phyloP scores from a whole-genome alignment of 2,888 invertebrate genomes.

The Sminthurides aquaticus region DNA sequence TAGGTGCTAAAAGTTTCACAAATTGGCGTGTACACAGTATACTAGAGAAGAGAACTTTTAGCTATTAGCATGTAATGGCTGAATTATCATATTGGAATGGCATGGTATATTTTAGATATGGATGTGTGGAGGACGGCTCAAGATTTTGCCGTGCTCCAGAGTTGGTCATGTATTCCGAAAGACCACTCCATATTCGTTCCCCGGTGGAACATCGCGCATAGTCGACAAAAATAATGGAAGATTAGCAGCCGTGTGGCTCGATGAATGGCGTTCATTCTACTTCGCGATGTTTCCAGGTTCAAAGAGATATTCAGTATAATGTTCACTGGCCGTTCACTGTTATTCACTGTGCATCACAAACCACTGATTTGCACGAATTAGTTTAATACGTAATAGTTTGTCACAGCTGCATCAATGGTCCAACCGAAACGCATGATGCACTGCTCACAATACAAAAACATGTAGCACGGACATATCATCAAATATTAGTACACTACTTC shows the following conservation, averaged over 20 bases:
- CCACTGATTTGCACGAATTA: neutral
- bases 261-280: slow-evolving; percentile 98
- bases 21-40: too few species aligned
- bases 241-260: slow-evolving; percentile 98
- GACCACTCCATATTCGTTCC: slow-evolving; percentile 96
- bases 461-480: too few species aligned
- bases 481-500: too few species aligned
- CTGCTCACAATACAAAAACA: neutral
- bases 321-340: too few species aligned
- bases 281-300: slow-evolving; percentile 95
- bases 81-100: too few species aligned
- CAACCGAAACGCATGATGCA: neutral
- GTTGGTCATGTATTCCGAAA: slow-evolving; percentile 96
- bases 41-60: too few species aligned
- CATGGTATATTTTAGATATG: slow-evolving; percentile 66
- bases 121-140: slow-evolving; percentile 94
- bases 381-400: too few species aligned
- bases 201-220: slow-evolving; percentile 91
- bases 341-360: too few species aligned
- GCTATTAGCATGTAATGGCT: too few species aligned
- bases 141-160: slow-evolving; percentile 89
- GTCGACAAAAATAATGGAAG: slow-evolving; percentile 99
- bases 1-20: too few species aligned
- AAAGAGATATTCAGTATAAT: too few species aligned
- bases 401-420: too few species aligned